Evolutionary conservation across 2,888 invertebrate genomes (phyloP).

Genomic region (Lithophane socia): DNA sequence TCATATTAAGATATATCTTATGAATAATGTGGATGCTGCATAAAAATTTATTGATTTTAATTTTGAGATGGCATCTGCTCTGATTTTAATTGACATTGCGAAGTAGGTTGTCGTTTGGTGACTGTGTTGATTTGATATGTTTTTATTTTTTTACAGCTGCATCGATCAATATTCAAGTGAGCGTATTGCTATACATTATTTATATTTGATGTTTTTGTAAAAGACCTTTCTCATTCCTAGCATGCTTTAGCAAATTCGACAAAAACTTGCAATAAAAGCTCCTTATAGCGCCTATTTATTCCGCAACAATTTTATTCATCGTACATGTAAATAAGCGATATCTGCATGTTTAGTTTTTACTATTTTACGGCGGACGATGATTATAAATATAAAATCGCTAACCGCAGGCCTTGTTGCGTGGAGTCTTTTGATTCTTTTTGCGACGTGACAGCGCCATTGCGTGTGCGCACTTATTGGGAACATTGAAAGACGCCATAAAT

Average conservation of each 20-base stretch:
- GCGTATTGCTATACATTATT: neutral
- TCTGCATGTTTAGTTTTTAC: conserved; percentile 75
- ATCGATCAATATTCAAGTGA: conserved; percentile 29
- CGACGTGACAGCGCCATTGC: conserved; percentile 77
- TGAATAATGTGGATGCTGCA: conserved; percentile 58
- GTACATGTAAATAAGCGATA: conserved; percentile 70
- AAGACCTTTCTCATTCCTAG: conserved; percentile 13
- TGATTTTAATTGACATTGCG: conserved; percentile 34
- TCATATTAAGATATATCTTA: conserved; percentile 62
- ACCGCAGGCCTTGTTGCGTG: conserved; percentile 80
- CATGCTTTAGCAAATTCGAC: conserved; percentile 24
- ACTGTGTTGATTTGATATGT: conserved; percentile 13
- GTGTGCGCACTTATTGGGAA: conserved; percentile 80
- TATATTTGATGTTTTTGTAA: conserved; percentile 5
- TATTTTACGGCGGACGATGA: conserved; percentile 75
- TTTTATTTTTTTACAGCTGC: neutral
- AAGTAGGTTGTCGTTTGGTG: conserved; percentile 18
- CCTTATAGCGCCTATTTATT: conserved; percentile 47
- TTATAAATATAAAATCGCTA: conserved; percentile 82
- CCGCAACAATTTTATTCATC: conserved; percentile 56
- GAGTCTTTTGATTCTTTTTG: conserved; percentile 74
- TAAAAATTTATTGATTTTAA: conserved; percentile 59
- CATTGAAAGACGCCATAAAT: conserved; percentile 82
- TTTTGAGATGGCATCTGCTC: conserved; percentile 48
- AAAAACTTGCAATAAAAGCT: conserved; percentile 46